Base-by-base conservation (phyloP, 2,797 vertebrate species). In the Heliangelus exortis region DNA sequence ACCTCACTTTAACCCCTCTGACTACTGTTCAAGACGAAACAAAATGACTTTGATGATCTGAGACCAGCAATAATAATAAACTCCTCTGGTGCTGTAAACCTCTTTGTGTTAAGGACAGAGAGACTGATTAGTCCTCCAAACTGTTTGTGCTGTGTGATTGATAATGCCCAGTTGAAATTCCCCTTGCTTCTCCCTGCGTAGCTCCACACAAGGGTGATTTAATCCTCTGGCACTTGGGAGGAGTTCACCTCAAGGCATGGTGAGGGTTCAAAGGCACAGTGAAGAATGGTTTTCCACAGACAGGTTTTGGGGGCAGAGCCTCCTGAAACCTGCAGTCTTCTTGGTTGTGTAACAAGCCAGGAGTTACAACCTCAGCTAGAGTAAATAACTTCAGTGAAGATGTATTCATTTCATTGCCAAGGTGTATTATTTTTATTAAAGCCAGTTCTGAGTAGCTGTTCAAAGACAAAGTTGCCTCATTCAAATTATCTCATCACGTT, bases 61-160 rank as follows among this genome's bases (percentile, higher is more conserved):
- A 84, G 96, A 59, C 90, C 84, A 95, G 93, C 94, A 97, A 97
- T 97, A 97, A 97, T 97, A 98, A 97, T 97, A 97, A 98, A 97
- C 97, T 95, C 95, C 95, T 95, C 67, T 67, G 89, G 87, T 93
- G 93, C 83, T 96, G 80, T 97, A 96, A 97, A 94, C 76, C 71
- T 95, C 92, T 96, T 96, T 97, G 94, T 96, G 95, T 91, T 94
- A 94, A 96, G 82, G 90, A 96, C 95, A 93, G 88, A 93, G 87
- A 96, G 96, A 96, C 77, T 82, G 95, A 96, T 95, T 94, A 83
- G 93, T 97, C 66, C 91, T 96, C 94, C 90, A 76, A 95, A 95
- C 89, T 97, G 96, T 97, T 98, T 98, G 97, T 94, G 93, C 95
- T 97, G 85, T 4, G 53, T 98, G 97, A 97, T 97, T 97, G 97